phyloP scores from a whole-genome alignment of 2,888 invertebrate genomes.

The Antitype chi region DNA sequence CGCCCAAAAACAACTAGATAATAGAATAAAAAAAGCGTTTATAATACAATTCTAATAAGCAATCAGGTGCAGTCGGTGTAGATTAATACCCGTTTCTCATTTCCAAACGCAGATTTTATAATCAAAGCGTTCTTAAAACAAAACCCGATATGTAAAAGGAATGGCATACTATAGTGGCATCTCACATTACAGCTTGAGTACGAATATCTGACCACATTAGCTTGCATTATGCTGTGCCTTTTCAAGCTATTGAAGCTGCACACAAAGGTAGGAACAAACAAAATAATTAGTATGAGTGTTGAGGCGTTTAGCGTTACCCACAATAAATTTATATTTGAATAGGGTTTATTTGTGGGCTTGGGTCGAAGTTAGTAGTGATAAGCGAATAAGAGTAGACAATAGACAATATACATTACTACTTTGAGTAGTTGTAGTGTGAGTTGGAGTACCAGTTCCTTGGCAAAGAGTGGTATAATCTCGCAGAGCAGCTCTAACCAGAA shows the following conservation, averaged over 20 bases:
- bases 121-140: conserved; percentile 44
- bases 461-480: not conserved
- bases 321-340: conserved; percentile 80
- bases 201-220: conserved; percentile 78
- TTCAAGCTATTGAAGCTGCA: conserved; percentile 43
- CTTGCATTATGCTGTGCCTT: conserved; percentile 73
- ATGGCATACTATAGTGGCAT: conserved; percentile 49
- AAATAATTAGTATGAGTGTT: conserved; percentile 88
- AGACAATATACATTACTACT: not conserved
- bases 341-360: conserved; percentile 62
- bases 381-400: conserved; percentile 7
- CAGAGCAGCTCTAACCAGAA: too few relatives aligned
- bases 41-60: conserved; percentile 26
- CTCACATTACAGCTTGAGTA: conserved; percentile 67
- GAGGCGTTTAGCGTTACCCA: conserved; percentile 81
- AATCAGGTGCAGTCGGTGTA: conserved; percentile 13
- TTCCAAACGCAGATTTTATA: conserved; percentile 7
- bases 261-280: conserved; percentile 69
- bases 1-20: not conserved
- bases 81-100: conserved; percentile 7
- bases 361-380: conserved; percentile 4
- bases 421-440: not conserved
- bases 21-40: not conserved
- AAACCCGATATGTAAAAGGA: conserved; percentile 28
- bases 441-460: not conserved